Base-by-base conservation (phyloP, 2,888 invertebrate genomes). In the Philaethria dido region DNA sequence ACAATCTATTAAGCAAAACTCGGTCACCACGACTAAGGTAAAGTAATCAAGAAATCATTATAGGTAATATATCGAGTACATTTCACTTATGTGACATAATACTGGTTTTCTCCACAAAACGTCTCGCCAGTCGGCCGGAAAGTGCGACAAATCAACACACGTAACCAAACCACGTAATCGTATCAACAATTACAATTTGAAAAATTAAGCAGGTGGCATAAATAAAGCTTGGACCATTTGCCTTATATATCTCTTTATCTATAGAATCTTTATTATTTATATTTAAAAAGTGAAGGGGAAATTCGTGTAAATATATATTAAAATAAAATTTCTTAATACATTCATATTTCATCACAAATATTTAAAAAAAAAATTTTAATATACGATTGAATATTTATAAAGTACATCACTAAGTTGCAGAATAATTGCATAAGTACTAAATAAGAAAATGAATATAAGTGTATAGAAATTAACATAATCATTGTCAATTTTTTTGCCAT, bases 41-140 rank as follows among this genome's bases (percentile, higher is more conserved):
- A 25, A 29, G 45, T 60, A 45, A 60, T 60, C 59, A 60, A 60
- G 59, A 60, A 44, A 33, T 60, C 59, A 60, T 60, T 60, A 60
- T 39, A 57, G 22, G 45, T 45, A 29, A 45, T 45, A 59, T 42
- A 60, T 60, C 59, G 25, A 45, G 42, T 45, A 18, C 45, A 60
- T 45, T 45, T 60, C 59, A 55, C 55, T 39, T 29, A 45, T 64
- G 61, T 70, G 68, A 70, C 61, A 69, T 69, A 70, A 70, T 60
- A 47, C 29, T 59, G 63, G 68, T 63, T 70, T 68, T 69, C 68
- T 62, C 66, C 47, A 13, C 61, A 60, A 68, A 64, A 42, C 33
- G 62, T 57, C 55, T 57, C 39, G 55, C 20, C 55, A 57, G 60
- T 66, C 63, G 29, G 42, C 36, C 68, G 50, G 59, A 60, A 61